phyloP scores from a whole-genome alignment of 1,140 invertebrate genomes.

The Drosophila sucinea region DNA sequence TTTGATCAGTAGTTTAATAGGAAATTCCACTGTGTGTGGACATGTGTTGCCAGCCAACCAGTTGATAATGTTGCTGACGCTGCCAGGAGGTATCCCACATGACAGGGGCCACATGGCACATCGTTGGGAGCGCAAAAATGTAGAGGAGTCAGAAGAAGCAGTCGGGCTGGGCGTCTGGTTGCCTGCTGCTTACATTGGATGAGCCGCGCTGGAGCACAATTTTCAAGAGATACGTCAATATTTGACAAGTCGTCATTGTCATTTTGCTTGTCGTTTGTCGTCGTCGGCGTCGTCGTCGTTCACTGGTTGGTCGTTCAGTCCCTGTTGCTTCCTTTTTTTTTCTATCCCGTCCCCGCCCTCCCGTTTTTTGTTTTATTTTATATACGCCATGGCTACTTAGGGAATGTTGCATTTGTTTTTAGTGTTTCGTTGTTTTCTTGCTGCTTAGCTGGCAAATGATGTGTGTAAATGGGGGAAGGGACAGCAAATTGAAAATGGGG shows the following conservation, averaged over 20 bases:
- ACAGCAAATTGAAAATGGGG: slow-evolving; percentile 6
- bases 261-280: slow-evolving; percentile 35
- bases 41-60: slow-evolving; percentile 69
- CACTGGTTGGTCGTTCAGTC: slow-evolving; percentile 45
- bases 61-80: slow-evolving; percentile 80
- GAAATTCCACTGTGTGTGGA: slow-evolving; percentile 18
- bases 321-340: slow-evolving; percentile 18
- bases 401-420: slow-evolving; percentile 59
- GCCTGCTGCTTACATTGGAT: slow-evolving; percentile 75
- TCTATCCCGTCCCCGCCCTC: not conserved
- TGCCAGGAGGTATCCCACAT: slow-evolving; percentile 49
- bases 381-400: slow-evolving; percentile 47
- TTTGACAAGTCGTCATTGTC: slow-evolving; percentile 82
- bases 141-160: slow-evolving; percentile 23
- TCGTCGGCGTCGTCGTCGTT: slow-evolving; percentile 51
- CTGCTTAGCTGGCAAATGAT: slow-evolving; percentile 39
- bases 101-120: slow-evolving; percentile 34
- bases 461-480: slow-evolving; percentile 37
- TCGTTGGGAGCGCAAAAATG: slow-evolving; percentile 15
- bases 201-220: slow-evolving; percentile 79
- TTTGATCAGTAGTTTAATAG: not conserved
- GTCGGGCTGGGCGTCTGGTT: slow-evolving; percentile 46
- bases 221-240: slow-evolving; percentile 82
- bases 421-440: slow-evolving; percentile 22
- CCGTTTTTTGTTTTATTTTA: slow-evolving; percentile 22